These are phyloP conservation scores for Chrysogorgia sp. DNA, from an alignment of 92 coral and sea anemone genomes.

Conservation along the genomic window DNA sequence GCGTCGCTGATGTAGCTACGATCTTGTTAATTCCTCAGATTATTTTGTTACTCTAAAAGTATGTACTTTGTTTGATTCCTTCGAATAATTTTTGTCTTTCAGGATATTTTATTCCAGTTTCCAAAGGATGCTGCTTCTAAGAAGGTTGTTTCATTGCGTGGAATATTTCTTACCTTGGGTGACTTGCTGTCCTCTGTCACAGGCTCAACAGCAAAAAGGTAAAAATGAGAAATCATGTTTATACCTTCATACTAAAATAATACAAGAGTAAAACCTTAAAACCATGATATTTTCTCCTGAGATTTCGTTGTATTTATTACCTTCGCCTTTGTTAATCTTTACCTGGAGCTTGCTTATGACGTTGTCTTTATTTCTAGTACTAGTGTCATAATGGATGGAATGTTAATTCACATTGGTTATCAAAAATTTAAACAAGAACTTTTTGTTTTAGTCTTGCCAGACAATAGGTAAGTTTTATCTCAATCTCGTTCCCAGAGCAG, in stretches of 20 bases:
- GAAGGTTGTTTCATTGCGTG: conserved; percentile 77
- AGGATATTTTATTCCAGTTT: conserved; percentile 92
- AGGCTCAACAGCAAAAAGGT: conserved; percentile 82
- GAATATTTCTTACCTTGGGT: conserved; percentile 89
- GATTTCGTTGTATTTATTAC: too few relatives aligned
- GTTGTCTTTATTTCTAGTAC: conserved; percentile 53
- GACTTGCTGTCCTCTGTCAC: conserved; percentile 90
- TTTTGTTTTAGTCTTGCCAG: conserved; percentile 84
- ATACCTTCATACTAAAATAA: background rate
- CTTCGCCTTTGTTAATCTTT: too few relatives aligned
- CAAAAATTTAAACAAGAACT: conserved; percentile 79
- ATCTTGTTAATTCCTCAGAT: too few relatives aligned
- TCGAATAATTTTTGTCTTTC: background rate
- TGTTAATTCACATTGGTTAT: conserved; percentile 87
- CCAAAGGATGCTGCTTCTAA: conserved; percentile 73
- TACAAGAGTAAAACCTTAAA: too few relatives aligned
- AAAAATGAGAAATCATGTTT: background rate
- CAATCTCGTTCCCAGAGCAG: too few relatives aligned
- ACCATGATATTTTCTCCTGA: too few relatives aligned
- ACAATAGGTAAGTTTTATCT: conserved; percentile 67
- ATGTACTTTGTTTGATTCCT: too few relatives aligned
- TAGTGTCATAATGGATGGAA: conserved; percentile 69
- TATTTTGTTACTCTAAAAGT: too few relatives aligned
- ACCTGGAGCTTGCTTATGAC: too few relatives aligned
- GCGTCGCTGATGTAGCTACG: too few relatives aligned